A percentile compares a stretch with the other conserved stretches of the same genome.
Conservation (phyloP, 2,888 invertebrate species). For the Apeira syringaria region DNA sequence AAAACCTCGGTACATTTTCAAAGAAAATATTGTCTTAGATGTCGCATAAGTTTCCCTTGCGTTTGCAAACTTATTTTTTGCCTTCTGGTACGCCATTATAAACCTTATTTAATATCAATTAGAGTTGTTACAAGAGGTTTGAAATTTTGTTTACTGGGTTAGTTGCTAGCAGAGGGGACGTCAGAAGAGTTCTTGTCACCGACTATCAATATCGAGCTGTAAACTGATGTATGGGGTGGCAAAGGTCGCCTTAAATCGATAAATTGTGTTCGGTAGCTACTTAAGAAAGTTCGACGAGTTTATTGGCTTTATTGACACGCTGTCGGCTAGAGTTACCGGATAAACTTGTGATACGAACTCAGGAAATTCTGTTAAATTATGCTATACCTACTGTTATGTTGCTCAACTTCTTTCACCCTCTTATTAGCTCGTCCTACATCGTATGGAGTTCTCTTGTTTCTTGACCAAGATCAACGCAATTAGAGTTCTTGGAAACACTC, state of each 20-base stretch:
- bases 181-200: conserved; percentile 65
- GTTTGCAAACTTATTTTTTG: conserved; percentile 37
- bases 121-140: conserved; percentile 31
- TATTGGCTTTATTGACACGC: conserved; percentile 74
- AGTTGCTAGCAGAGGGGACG: conserved; percentile 51
- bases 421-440: too few species aligned
- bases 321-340: conserved; percentile 51
- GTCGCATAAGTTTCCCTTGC: conserved; percentile 58
- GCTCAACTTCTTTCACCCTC: too few species aligned
- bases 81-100: conserved; percentile 9
- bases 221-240: conserved; percentile 78
- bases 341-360: conserved; percentile 12
- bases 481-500: too few species aligned
- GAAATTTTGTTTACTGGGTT: conserved; percentile 14
- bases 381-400: too few species aligned
- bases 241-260: conserved; percentile 73
- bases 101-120: conserved; percentile 33
- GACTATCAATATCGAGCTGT: conserved; percentile 76
- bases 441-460: too few species aligned
- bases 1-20: conserved; percentile 67
- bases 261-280: conserved; percentile 71
- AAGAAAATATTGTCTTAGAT: conserved; percentile 70
- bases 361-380: conserved; percentile 5
- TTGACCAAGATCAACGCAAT: too few species aligned
- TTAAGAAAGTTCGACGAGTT: conserved; percentile 70